Base-by-base conservation (phyloP, 2,888 invertebrate species). In the Stenurella melanura region DNA sequence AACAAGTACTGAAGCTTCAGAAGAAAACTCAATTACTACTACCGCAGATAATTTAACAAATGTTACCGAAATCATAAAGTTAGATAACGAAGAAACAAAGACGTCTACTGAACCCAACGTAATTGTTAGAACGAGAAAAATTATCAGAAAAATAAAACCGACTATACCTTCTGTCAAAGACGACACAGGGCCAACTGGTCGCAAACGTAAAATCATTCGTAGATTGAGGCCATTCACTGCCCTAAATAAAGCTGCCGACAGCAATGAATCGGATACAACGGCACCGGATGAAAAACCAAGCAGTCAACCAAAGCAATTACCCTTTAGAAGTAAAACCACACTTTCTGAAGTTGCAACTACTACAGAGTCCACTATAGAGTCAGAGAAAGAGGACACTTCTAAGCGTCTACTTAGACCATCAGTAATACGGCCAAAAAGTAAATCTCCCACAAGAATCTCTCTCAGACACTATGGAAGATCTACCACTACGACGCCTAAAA, bases 151-250 rank as follows among this genome's bases (percentile, higher is more conserved):
- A 80, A 75, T 89, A 19, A 79, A 76, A 64, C 83, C 86, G 18
- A 83, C 84, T 12, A 79, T 80, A 76, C 34, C 83, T 19, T 78
- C 83, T 19, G 70, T 81, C 75, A 57, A 26, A n/a, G 54, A 57
- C 12, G 63, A 64, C 19, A 73, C 73, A 11, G 68, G 63, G 42
- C 72, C 74, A 3, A 64, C 30, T 26, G 74, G 79, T 19, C 84
- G 84, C 56, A 86, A 81, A 34, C 83, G 86, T 66, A 87, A 86
- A 82, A 81, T 87, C n/a, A 85, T 89, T 78, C 83, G 88, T 67
- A 82, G 85, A 42, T 76, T 87, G 54, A 83, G 85, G 75, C 88
- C 88, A 67, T 76, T 61, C 64, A 66, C 21, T 67, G 5, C 12
- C 30, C 11, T 2, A 63, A 63, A 73, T 12, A 34, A 63, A 7